Base-by-base conservation (phyloP, 1,140 invertebrate species). In the Harlomillsia oculata region DNA sequence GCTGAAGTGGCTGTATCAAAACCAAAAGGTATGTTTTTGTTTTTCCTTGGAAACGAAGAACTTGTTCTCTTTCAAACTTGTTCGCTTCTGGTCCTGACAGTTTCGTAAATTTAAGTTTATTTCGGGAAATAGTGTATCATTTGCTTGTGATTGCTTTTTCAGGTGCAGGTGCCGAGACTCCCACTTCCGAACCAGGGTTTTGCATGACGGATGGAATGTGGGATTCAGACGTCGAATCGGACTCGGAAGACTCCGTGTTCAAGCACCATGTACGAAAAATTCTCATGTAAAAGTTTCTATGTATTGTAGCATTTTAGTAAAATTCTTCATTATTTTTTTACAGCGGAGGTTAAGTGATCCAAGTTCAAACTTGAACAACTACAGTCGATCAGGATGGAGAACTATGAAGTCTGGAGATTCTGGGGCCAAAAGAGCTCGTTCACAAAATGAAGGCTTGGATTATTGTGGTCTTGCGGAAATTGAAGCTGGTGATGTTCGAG, bases 1-100 rank as follows among this genome's bases (percentile, higher is more conserved):
- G 94, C 94, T 1, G 95, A 99, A 76, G 94, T 98, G 86, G 95
- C 94, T 3, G 91, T 98, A 21, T 90, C 89, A 3, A 84, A 93
- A 71, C 82, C 89, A 61, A 85, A 91, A 77, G 80, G 73, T 73
- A 53, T 34, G 44, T 30, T 23, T 28, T 29, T 72, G 16, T 16
- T 4, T 56, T 18, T 34, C n/a, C n/a, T n/a, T n/a, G n/a, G n/a
- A n/a, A n/a, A n/a, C 32, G 32, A 34, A 9, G 32, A 34, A 34
- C 28, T 44, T 9, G 6, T 23, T 30, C 23, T 26, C 26, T 46
- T 13, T 16, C 3, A 46, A 6, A 30, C 20, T 48, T 29, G 23
- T 25, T 48, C 16, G 18, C 39, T 40, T 40, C 18, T n/a, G n/a
- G 32, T 34, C 8, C n/a, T 9, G 32, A 34, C 8, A 34, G 32